phyloP scores from a whole-genome alignment of 2,797 vertebrate species.

The Hypotaenidia okinawae region DNA sequence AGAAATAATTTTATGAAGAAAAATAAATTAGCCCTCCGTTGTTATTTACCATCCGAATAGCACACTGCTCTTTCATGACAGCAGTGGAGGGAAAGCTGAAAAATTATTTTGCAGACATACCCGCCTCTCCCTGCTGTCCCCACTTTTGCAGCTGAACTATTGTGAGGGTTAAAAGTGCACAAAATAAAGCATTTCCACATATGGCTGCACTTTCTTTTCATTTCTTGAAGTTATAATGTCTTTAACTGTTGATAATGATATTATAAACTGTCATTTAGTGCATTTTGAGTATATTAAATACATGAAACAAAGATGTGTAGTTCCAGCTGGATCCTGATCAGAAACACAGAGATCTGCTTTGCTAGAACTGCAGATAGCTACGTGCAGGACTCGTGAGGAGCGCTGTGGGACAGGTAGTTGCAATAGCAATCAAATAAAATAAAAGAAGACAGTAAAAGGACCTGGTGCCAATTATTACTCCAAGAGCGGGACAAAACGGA shows the following conservation, averaged over 20 bases:
- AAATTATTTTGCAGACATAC: conserved; percentile 67
- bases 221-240: conserved; percentile 83
- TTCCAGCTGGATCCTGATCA: conserved; percentile 64
- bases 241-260: conserved; percentile 85
- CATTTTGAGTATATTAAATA: conserved; percentile 77
- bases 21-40: conserved; percentile 73
- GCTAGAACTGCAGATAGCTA: neutral
- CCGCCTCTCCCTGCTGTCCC: neutral
- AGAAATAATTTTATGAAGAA: conserved; percentile 82
- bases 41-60: conserved; percentile 78
- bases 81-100: conserved; percentile 48
- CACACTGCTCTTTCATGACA: conserved; percentile 63
- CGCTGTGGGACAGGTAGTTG: neutral
- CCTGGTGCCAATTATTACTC: neutral
- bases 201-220: conserved; percentile 83
- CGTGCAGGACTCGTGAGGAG: neutral
- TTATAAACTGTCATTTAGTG: conserved; percentile 84
- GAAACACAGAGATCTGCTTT: conserved; percentile 55
- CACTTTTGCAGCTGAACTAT: conserved; percentile 55
- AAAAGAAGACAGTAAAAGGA: neutral
- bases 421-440: neutral
- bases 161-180: conserved; percentile 78
- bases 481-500: neutral
- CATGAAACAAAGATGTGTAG: conserved; percentile 71
- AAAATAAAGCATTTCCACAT: conserved; percentile 79